Evolutionary conservation across 2,797 vertebrate species (phyloP).

Genomic region (Ispidina picta): DNA sequence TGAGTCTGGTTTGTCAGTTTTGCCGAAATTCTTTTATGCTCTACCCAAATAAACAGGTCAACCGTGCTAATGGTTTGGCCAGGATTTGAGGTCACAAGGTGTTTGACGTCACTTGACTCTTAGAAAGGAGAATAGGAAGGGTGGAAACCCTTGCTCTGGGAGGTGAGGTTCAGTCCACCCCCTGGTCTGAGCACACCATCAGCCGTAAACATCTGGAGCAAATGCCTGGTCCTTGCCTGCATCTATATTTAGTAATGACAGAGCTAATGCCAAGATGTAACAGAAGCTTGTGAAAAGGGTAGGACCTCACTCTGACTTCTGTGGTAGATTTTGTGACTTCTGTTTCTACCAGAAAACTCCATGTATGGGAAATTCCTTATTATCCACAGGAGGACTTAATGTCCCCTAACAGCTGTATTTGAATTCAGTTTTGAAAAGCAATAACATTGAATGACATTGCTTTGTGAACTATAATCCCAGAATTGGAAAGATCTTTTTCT

Average conservation of each 20-base stretch:
- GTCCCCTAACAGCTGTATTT: not conserved
- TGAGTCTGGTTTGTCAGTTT: slow-evolving; percentile 45
- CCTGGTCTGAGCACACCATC: not conserved
- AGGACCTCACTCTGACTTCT: not conserved
- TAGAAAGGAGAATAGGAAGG: not conserved
- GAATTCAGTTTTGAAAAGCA: not conserved
- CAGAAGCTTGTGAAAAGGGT: not conserved
- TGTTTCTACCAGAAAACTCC: not conserved
- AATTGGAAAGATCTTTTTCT: not conserved
- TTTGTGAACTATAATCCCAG: not conserved
- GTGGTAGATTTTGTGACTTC: not conserved
- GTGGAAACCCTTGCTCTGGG: not conserved
- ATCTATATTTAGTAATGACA: not conserved
- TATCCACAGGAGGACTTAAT: not conserved
- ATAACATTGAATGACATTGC: not conserved
- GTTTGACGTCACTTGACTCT: not conserved
- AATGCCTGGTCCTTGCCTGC: not conserved
- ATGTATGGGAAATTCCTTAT: not conserved
- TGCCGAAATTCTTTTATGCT: slow-evolving; percentile 62
- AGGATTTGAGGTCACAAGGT: not conserved
- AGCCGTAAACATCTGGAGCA: not conserved
- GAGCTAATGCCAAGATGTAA: not conserved
- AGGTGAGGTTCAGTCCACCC: not conserved
- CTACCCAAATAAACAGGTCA: slow-evolving; percentile 64
- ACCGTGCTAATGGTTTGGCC: not conserved